phyloP scores from a whole-genome alignment of 2,888 invertebrate species.

The Deilephila elpenor region DNA sequence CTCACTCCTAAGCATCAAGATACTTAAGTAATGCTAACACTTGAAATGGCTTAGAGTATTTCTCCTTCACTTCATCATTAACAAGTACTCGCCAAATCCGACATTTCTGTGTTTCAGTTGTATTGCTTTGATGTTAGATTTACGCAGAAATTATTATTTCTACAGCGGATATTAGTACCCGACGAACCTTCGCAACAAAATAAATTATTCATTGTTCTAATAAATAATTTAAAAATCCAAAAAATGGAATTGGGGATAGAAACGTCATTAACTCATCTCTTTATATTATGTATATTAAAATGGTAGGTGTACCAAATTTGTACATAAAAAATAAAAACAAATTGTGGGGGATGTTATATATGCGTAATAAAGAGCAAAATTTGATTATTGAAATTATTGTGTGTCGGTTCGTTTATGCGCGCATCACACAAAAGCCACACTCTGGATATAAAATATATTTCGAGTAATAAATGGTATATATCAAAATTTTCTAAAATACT shows the following conservation, averaged over 20 bases:
- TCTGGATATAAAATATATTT: no score
- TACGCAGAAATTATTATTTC: conserved; percentile 30
- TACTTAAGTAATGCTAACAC: conserved; percentile 5
- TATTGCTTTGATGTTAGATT: conserved; percentile 34
- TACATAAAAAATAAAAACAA: background rate
- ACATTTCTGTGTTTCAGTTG: conserved; percentile 32
- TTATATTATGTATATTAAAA: no score
- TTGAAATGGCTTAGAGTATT: conserved; percentile 20
- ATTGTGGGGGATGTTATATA: background rate
- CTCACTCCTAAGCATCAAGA: background rate
- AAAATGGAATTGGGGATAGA: conserved; percentile 1
- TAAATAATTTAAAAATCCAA: conserved; percentile 32
- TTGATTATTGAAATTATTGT: background rate
- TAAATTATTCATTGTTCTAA: conserved; percentile 32
- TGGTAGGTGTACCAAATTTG: no score
- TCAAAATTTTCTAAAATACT: no score
- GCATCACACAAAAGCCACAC: no score
- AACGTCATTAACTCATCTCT: background rate
- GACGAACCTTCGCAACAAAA: conserved; percentile 24
- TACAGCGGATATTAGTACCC: conserved; percentile 27
- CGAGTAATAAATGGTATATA: no score
- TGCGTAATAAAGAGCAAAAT: background rate
- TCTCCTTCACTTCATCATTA: conserved; percentile 30
- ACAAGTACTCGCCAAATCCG: conserved; percentile 31
- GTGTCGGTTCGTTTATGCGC: no score